Evolutionary conservation across 1,140 invertebrate genomes (phyloP), one percentile per base, ranked within the genome.

Genomic region (Drosophila prosaltans): DNA sequence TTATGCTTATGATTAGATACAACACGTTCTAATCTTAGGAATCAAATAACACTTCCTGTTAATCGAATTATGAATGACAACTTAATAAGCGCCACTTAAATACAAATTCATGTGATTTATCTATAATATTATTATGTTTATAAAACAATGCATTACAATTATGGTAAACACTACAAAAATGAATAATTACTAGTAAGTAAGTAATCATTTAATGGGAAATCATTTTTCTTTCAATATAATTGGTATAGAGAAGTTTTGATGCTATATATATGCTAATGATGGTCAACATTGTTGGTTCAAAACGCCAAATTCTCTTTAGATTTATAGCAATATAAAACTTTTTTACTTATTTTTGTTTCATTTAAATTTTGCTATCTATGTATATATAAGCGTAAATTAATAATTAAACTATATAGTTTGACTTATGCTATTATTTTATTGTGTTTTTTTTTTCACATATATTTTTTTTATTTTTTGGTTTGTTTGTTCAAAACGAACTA

Each of bases 401-500:
- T 16, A 16, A 16, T 16, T 16, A 16, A 16, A 16, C 16, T 16
- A 16, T 16, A 16, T 16, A 16, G 0, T 51, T 26, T 26, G 21
- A 51, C 45, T 51, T 51, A 10, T 51, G 21, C 26, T 51, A 24
- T 24, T 48, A 26, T 51, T 51, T 26, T 26, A 51, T 24, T 26
- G 24, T 21, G 6, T 24, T 9, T 9, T 9, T 8, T 24, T 4
- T 26, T 51, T 26, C 6, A 1, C 16, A 8, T 48, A 9, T 9
- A 24, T 9, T 24, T 10, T 26, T 9, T 7, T 16, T n/a, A 9
- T n/a, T 60, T 39, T 63, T 26, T 59, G 32, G 8, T 51, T 51
- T 51, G 21, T 58, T 64, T 16, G 16, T 43, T 62, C 59, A n/a
- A 54, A n/a, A 26, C 57, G 8, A 65, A 75, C 51, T 65, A 78